phyloP scores from a whole-genome alignment of 2,888 invertebrate genomes.

The Metallyticus violacea region DNA sequence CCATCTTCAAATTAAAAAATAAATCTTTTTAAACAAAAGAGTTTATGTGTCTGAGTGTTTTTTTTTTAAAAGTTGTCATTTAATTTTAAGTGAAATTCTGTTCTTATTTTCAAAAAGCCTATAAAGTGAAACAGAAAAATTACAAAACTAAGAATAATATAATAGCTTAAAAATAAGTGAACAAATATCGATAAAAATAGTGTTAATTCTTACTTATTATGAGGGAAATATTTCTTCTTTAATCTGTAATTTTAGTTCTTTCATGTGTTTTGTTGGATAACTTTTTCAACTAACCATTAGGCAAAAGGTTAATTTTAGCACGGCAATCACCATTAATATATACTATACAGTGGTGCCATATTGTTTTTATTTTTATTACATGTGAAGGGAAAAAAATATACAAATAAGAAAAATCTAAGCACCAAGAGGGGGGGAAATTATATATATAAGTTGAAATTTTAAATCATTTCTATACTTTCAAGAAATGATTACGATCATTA shows the following conservation, averaged over 20 bases:
- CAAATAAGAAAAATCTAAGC: not conserved
- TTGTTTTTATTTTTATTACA: not conserved
- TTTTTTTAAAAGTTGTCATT: too few species aligned
- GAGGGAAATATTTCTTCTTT: not conserved
- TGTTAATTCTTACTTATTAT: not conserved
- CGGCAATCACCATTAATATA: not conserved
- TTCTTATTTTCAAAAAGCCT: too few species aligned
- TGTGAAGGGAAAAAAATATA: not conserved
- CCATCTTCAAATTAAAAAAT: too few species aligned
- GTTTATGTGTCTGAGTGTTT: too few species aligned
- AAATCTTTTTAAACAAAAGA: too few species aligned
- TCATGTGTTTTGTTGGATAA: not conserved
- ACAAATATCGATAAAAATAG: not conserved
- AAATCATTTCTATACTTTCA: not conserved
- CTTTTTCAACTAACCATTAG: not conserved
- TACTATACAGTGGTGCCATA: not conserved
- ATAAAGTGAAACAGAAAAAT: not conserved
- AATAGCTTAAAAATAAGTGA: not conserved
- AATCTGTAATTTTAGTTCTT: too few species aligned
- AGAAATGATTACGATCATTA: not conserved
- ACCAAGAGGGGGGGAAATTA: not conserved
- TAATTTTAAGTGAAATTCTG: too few species aligned
- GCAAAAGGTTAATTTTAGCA: constrained; percentile 22
- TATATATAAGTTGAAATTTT: not conserved
- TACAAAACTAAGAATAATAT: not conserved